A percentile compares a stretch with the other conserved stretches of the same genome.
Conservation (phyloP, 2,113 vertebrate genomes). For the Dasyornis broadbenti region DNA sequence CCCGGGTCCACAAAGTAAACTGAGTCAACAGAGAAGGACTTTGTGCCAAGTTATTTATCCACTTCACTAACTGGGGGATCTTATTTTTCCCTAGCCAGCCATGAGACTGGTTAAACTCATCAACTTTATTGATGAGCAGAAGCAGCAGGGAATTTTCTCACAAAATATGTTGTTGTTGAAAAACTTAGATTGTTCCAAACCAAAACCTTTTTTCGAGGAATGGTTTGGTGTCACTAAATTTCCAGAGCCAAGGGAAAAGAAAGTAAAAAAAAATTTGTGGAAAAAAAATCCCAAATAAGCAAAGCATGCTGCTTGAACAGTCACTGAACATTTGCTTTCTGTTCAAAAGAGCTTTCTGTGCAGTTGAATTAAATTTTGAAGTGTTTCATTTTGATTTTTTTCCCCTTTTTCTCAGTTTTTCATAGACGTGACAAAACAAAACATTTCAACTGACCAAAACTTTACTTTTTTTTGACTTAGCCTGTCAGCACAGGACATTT, state of each 20-base stretch:
- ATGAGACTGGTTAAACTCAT: conserved; percentile 42
- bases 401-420: not conserved
- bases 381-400: not conserved
- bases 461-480: not conserved
- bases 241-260: not conserved
- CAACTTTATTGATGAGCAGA: conserved; percentile 49
- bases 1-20: conserved; percentile 53
- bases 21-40: conserved; percentile 58
- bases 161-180: conserved; percentile 23
- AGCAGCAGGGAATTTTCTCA: conserved; percentile 46
- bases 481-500: not conserved
- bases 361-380: not conserved
- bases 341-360: conserved; percentile 1
- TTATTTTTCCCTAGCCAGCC: conserved; percentile 5
- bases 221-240: not conserved
- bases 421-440: not conserved
- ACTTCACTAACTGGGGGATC: conserved; percentile 15
- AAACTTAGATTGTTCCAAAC: not conserved
- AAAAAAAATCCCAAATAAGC: not conserved
- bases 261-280: not conserved
- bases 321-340: not conserved
- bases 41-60: conserved; percentile 62
- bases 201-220: not conserved
- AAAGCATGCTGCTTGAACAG: not conserved
- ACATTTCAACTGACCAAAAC: not conserved